Base-by-base conservation (phyloP, 2,113 vertebrate genomes). In the Dicerorhinus sumatrensis region DNA sequence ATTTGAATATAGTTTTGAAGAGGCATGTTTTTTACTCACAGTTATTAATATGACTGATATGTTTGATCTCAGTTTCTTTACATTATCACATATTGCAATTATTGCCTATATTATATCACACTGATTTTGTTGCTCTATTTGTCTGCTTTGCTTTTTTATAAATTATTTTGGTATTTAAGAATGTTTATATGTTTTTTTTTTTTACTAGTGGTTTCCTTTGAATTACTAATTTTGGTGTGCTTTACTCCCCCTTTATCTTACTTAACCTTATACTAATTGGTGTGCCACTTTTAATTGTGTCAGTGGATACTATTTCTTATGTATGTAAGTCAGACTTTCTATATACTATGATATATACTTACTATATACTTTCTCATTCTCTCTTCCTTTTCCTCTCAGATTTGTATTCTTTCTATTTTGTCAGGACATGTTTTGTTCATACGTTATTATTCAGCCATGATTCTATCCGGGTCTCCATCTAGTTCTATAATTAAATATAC, bases 51-150 rank as follows among this genome's bases (percentile, higher is more conserved):
- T 7, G 4, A 23, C 23, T 21, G 31, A 16, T 1, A 25, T 7
- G 11, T 8, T 11, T 25, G 7, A 21, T 23, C 33, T 51, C 21
- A 46, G 29, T n/a, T 9, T 42, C 31, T n/a, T 67, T 16, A 20
- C 2, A 8, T 6, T 1, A 80, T 16, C 46, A 20, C 25, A 1
- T 4, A 4, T 33, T 31, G n/a, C 25, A 21, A 20, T 39, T 23
- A 2, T 21, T 2, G 29, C 75, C 48, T 8, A 3, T 2, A 7
- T 17, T 3, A 8, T 16, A 5, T 33, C 12, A 1, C 4, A 0
- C 25, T 7, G 46, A 21, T 23, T 13, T 5, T 16, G 54, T 6
- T 10, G 27, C 18, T 75, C 18, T 54, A 23, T 69, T n/a, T 39
- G n/a, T 60, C 54, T 46, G 86, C 51, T 21, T 72, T 31, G 51